Evolutionary conservation across 2,888 invertebrate genomes (phyloP).

Genomic region (Meganola albula): DNA sequence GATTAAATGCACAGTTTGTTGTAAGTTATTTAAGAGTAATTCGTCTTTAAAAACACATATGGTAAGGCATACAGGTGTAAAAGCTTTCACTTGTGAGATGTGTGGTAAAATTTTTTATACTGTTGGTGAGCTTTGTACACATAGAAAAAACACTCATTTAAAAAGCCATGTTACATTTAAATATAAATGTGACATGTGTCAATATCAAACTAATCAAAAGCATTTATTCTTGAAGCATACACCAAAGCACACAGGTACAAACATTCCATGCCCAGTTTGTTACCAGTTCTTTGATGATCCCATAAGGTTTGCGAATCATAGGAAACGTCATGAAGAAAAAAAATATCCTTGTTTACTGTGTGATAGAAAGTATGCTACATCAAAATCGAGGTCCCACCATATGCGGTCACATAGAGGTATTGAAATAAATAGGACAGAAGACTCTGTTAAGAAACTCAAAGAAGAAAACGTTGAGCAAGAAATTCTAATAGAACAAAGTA

Average conservation of each 20-base stretch:
- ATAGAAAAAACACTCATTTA: constrained; percentile 41
- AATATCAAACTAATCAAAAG: constrained; percentile 35
- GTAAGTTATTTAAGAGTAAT: constrained; percentile 37
- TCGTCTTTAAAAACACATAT: constrained; percentile 38
- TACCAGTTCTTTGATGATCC: constrained; percentile 46
- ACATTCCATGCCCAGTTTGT: constrained; percentile 46
- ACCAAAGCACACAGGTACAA: constrained; percentile 39
- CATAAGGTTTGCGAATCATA: constrained; percentile 42
- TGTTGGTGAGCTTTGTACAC: constrained; percentile 48
- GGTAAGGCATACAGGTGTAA: constrained; percentile 47
- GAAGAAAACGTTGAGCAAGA: no score
- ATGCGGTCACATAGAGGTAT: no score
- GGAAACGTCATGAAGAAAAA: constrained; percentile 45
- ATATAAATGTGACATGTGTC: constrained; percentile 48
- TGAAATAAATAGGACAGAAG: no score
- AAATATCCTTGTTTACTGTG: constrained; percentile 47
- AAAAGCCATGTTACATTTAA: constrained; percentile 29
- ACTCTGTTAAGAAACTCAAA: no score
- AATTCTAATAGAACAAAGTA: no score
- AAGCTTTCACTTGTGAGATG: constrained; percentile 49
- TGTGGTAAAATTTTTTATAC: constrained; percentile 56
- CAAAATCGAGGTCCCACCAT: no score
- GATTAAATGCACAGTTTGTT: constrained; percentile 23
- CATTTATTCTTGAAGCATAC: constrained; percentile 39
- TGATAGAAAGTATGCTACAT: constrained; percentile 39